phyloP scores from a whole-genome alignment of 2,113 vertebrate genomes.

The Gambusia affinis region DNA sequence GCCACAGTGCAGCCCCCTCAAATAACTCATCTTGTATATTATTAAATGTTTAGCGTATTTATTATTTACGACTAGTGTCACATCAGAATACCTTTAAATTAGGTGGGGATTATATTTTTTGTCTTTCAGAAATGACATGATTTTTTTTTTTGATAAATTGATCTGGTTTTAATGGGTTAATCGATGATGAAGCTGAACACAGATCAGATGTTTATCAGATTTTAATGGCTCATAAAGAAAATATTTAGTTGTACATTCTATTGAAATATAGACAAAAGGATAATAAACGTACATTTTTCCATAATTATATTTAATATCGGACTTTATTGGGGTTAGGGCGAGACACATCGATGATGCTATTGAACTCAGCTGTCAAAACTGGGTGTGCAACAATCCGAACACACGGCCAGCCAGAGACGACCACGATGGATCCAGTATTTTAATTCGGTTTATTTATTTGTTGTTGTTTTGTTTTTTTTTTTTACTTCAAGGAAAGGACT shows the following conservation, averaged over 20 bases:
- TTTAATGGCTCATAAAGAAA: background rate
- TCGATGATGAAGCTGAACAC: background rate
- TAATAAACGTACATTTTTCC: too few relatives aligned
- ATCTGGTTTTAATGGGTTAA: too few relatives aligned
- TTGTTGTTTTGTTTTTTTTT: background rate
- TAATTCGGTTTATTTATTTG: accelerated
- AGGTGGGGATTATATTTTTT: too few relatives aligned
- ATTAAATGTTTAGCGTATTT: too few relatives aligned
- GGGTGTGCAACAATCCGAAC: constrained; percentile 33
- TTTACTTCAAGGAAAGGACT: accelerated
- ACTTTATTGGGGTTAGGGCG: background rate
- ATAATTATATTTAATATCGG: background rate
- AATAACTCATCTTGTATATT: too few relatives aligned
- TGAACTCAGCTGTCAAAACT: constrained; percentile 64
- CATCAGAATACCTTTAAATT: too few relatives aligned
- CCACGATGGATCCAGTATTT: accelerated
- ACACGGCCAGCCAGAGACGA: background rate
- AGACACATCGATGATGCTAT: constrained; percentile 14
- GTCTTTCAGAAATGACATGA: too few relatives aligned
- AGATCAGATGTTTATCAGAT: background rate
- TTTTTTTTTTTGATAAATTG: too few relatives aligned
- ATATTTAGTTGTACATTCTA: background rate
- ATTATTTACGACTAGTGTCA: too few relatives aligned
- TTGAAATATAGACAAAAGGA: background rate
- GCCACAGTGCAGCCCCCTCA: too few relatives aligned